Conservation (phyloP, 37 sponge, comb jelly and placozoan species). For the Diacarnus erythraeanus region DNA sequence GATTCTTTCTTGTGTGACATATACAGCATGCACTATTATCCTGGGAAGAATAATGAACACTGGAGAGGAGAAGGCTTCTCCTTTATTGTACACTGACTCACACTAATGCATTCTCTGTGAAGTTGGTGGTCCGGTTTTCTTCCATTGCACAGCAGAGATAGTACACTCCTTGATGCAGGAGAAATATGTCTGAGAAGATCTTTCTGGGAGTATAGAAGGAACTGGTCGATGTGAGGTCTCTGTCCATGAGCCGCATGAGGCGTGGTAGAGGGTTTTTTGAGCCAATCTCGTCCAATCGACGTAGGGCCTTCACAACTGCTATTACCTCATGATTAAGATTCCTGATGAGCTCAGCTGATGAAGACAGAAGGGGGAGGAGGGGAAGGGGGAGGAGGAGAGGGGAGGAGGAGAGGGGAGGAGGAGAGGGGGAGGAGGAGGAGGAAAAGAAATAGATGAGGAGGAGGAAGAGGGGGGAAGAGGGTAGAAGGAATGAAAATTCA, state of each 20-base stretch:
- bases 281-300: conserved; percentile 20
- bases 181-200: conserved; percentile 7
- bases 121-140: not conserved
- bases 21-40: too few relatives aligned
- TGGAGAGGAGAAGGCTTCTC: too few relatives aligned
- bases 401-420: too few relatives aligned
- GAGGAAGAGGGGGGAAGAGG: too few relatives aligned
- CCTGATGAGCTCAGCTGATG: conserved; percentile 11
- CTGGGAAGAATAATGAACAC: too few relatives aligned
- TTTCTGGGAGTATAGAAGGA: not conserved
- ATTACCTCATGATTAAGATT: not conserved
- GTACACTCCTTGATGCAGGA: conserved; percentile 22
- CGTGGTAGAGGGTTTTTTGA: conserved; percentile 29
- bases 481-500: too few relatives aligned
- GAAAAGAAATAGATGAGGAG: too few relatives aligned
- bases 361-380: too few relatives aligned
- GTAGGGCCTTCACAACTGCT: conserved; percentile 25
- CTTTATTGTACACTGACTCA: conserved; percentile 11
- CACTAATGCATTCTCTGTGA: conserved; percentile 30
- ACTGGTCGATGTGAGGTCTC: not conserved
- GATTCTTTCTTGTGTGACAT: too few relatives aligned
- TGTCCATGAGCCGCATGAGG: conserved; percentile 22
- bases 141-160: conserved; percentile 31
- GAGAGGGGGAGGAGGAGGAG: too few relatives aligned
- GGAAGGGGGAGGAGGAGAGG: too few relatives aligned